Evolutionary conservation across 2,797 vertebrate genomes (phyloP).

Genomic region (Danio aesculapii): DNA sequence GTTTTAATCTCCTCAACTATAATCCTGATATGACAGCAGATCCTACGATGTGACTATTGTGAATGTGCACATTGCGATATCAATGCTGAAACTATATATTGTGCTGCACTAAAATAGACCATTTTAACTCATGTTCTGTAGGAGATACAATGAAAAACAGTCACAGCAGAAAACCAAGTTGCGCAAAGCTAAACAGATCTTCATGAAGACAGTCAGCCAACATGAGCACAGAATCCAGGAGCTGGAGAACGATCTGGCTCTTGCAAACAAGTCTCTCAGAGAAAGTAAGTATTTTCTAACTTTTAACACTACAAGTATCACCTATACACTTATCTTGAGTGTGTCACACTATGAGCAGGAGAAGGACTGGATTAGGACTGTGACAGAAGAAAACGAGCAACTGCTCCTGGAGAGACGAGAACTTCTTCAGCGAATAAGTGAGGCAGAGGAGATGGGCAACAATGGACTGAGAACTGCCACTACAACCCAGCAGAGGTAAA

Average conservation of each 20-base stretch:
- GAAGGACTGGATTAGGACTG: slow-evolving; percentile 82
- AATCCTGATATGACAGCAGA: too few species aligned
- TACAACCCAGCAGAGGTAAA: slow-evolving; percentile 85
- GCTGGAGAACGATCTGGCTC: slow-evolving; percentile 84
- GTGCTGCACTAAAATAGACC: too few species aligned
- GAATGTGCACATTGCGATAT: too few species aligned
- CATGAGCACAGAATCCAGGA: slow-evolving; percentile 85
- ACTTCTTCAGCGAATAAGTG: slow-evolving; percentile 82
- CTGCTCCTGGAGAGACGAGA: slow-evolving; percentile 87
- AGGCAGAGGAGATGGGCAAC: slow-evolving; percentile 84
- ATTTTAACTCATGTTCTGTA: slow-evolving; percentile 65
- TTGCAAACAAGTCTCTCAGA: slow-evolving; percentile 82
- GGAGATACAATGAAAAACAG: slow-evolving; percentile 88
- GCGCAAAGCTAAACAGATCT: slow-evolving; percentile 85
- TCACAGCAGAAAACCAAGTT: slow-evolving; percentile 87
- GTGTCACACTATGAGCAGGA: slow-evolving; percentile 72
- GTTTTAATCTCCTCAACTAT: too few species aligned
- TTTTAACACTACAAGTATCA: background rate
- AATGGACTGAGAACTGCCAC: slow-evolving; percentile 74
- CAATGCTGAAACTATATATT: too few species aligned
- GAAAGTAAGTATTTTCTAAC: slow-evolving; percentile 77
- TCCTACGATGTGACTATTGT: too few species aligned
- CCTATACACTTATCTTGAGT: background rate
- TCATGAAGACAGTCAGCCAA: slow-evolving; percentile 81
- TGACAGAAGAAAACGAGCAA: slow-evolving; percentile 87